Evolutionary conservation across 2,888 invertebrate species (phyloP), one percentile per base, ranked within the genome.

Genomic region (Cataglyphis livida): DNA sequence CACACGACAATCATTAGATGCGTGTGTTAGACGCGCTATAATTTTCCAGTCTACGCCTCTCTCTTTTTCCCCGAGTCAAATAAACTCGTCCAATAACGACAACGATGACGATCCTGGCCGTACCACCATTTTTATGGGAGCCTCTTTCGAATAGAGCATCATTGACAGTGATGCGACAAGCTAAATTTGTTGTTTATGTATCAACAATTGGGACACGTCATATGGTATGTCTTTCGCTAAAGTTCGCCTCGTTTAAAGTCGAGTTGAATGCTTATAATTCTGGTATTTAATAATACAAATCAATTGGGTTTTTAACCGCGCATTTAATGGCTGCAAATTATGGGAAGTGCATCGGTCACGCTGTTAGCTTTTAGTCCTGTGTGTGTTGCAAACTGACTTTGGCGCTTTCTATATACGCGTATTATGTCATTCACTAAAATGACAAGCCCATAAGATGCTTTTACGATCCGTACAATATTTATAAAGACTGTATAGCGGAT

Each of bases 21-120:
- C 54, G 10, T 76, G 41, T 28, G 57, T 66, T 76, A 41, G 28
- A 28, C 28, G 41, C 28, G 48, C 70, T 70, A 59, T 70, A 78
- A 78, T 70, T 78, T 68, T 28, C 38, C 65, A 76, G n/a, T 9
- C 7, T 38, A 21, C 32, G 38, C 1, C 75, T 21, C 25, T 51
- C 51, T 51, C n/a, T 2, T n/a, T 51, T n/a, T 18, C 32, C 32
- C 15, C 57, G 41, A 57, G 15, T 18, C 44, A 15, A 32, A 4
- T n/a, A 32, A 54, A 41, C 21, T 41, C 28, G 12, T 2, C 28
- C 18, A 48, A 51, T 48, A n/a, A 4, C 25, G 15, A 51, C 10
- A 10, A 35, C 35, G 35, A 64, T 28, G 5, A 18, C 15, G 32
- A n/a, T 18, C 9, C 6, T 7, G 10, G 35, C 32, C 35, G 9